Evolutionary conservation across 2,113 vertebrate species (phyloP).

Genomic region (Calyptomena viridis): DNA sequence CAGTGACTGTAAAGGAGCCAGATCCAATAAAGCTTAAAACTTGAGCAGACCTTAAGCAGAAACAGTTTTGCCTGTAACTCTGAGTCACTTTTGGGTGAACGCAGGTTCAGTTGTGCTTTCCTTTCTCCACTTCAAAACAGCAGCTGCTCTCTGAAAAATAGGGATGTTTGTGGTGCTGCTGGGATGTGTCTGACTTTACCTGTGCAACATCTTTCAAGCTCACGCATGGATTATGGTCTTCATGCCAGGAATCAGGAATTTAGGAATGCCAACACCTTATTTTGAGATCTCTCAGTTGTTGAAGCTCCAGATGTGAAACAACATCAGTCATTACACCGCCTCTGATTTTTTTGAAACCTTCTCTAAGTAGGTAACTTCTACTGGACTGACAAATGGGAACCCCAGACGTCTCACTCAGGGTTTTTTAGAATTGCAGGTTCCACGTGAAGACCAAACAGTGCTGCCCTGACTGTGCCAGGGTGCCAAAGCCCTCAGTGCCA

Average conservation of each 20-base stretch:
- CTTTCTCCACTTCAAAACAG: not conserved
- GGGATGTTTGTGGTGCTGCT: not conserved
- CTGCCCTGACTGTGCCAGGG: not conserved
- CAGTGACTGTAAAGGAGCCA: not conserved
- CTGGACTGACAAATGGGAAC: not conserved
- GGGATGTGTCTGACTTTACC: not conserved
- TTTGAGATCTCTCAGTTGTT: not conserved
- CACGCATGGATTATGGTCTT: not conserved
- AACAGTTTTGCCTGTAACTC: not conserved
- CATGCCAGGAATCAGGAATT: not conserved
- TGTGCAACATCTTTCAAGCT: not conserved
- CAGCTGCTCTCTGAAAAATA: not conserved
- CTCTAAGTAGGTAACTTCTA: fast-evolving
- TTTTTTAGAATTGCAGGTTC: not conserved
- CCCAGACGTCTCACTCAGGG: not conserved
- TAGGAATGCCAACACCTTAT: not conserved
- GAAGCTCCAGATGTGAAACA: not conserved
- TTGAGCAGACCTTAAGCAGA: not conserved
- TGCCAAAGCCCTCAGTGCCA: not conserved
- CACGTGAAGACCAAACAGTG: not conserved
- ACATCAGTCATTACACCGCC: not conserved
- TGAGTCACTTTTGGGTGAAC: not conserved
- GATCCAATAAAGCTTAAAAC: not conserved
- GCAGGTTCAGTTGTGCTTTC: not conserved
- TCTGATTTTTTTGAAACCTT: not conserved